Evolutionary conservation across 2,888 invertebrate genomes (phyloP).

Genomic region (Tiliacea aurago): DNA sequence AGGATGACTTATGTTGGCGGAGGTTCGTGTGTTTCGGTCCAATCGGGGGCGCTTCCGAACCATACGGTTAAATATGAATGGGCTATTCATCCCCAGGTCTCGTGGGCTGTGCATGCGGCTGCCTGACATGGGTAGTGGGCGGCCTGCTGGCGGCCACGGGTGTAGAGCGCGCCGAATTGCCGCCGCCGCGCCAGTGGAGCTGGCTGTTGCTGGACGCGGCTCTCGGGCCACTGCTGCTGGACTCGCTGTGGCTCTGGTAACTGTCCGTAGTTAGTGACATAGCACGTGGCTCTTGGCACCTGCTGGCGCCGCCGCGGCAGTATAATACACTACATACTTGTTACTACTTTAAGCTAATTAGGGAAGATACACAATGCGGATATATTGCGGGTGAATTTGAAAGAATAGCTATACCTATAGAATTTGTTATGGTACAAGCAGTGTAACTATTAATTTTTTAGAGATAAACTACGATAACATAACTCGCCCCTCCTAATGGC

Average conservation of each 20-base stretch:
- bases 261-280: not conserved
- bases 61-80: not conserved
- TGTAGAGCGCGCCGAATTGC: constrained; percentile 96
- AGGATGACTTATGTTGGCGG: no score
- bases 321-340: no score
- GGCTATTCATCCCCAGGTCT: constrained; percentile 92
- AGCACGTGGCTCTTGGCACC: constrained; percentile 90
- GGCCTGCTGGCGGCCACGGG: constrained; percentile 95
- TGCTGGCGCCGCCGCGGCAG: constrained; percentile 95
- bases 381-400: no score
- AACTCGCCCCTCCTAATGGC: no score
- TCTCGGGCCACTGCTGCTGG: constrained; percentile 97
- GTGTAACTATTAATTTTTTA: no score
- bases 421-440: no score
- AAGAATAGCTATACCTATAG: no score
- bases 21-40: no score
- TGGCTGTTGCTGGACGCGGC: constrained; percentile 94
- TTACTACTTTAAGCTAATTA: no score
- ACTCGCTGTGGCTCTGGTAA: constrained; percentile 97
- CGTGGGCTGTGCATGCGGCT: constrained; percentile 97
- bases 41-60: no score
- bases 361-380: no score
- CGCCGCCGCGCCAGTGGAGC: constrained; percentile 94
- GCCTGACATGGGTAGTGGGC: constrained; percentile 97
- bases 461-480: no score